Evolutionary conservation across 1,140 invertebrate species (phyloP).

Genomic region (Drosophila dunni): DNA sequence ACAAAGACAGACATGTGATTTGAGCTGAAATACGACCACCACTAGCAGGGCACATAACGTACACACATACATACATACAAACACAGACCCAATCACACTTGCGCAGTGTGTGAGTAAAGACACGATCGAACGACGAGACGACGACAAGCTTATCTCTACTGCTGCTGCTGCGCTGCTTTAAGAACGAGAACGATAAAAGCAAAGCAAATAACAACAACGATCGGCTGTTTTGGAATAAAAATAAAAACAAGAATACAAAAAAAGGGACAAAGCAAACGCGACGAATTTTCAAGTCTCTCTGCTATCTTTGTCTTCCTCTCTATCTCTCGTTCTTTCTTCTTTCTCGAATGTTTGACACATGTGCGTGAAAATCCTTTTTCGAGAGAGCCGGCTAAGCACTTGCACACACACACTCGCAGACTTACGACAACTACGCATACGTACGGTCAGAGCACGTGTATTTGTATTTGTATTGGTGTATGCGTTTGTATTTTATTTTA

Average conservation of each 20-base stretch:
- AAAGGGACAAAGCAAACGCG: constrained; percentile 43
- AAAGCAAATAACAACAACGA: constrained; percentile 69
- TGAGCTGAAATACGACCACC: constrained; percentile 67
- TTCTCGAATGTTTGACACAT: constrained; percentile 51
- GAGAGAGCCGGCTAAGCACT: constrained; percentile 29
- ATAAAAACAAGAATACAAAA: constrained; percentile 11
- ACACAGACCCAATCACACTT: constrained; percentile 17
- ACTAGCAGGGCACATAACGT: constrained; percentile 50
- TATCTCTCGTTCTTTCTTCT: neutral
- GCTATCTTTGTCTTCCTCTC: neutral
- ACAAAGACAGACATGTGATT: constrained; percentile 60
- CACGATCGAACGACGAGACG: constrained; percentile 37
- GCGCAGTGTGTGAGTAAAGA: constrained; percentile 37
- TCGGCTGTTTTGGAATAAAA: constrained; percentile 56
- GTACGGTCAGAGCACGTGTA: constrained; percentile 56
- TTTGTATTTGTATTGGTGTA: constrained; percentile 55
- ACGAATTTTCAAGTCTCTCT: constrained; percentile 28
- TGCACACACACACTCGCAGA: constrained; percentile 21
- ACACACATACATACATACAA: constrained; percentile 29
- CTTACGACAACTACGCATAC: constrained; percentile 17
- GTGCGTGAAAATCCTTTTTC: constrained; percentile 69
- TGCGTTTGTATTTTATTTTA: constrained; percentile 8
- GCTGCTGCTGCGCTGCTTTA: constrained; percentile 33
- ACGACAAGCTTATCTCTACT: constrained; percentile 67
- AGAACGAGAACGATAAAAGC: constrained; percentile 73